Evolutionary conservation across 1,140 invertebrate genomes (phyloP).

Genomic region (Drosophila cardini): DNA sequence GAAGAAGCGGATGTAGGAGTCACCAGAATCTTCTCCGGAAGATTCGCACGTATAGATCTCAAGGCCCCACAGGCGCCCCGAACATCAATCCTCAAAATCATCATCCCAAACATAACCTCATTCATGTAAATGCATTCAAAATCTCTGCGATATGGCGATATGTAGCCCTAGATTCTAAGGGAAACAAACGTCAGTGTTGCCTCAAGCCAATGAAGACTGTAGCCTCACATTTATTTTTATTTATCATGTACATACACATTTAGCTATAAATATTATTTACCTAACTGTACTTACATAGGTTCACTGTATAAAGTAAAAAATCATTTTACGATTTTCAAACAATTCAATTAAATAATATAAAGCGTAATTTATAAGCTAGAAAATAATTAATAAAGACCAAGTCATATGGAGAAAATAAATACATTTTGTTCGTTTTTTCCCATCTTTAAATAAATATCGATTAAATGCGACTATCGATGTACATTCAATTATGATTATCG

Average conservation of each 20-base stretch:
- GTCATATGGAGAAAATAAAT: conserved; percentile 52
- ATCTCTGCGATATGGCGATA: conserved; percentile 39
- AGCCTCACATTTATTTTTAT: conserved; percentile 39
- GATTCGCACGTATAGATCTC: conserved; percentile 77
- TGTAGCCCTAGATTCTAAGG: neutral
- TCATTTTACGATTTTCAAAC: conserved; percentile 23
- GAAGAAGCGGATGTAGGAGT: conserved; percentile 85
- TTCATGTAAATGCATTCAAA: conserved; percentile 20
- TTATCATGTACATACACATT: conserved; percentile 19
- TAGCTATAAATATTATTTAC: conserved; percentile 10
- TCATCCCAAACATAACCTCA: neutral
- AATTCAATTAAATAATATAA: conserved; percentile 23
- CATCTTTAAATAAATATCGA: neutral
- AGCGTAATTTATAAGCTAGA: conserved; percentile 24
- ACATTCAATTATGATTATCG: no score
- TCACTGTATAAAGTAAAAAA: conserved; percentile 23
- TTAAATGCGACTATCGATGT: neutral
- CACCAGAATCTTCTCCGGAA: conserved; percentile 73
- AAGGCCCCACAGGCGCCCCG: conserved; percentile 8
- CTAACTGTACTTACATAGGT: conserved; percentile 26
- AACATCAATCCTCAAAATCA: no score
- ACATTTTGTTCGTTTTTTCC: neutral
- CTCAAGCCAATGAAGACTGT: conserved; percentile 53
- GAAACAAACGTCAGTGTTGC: conserved; percentile 1
- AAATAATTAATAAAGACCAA: conserved; percentile 61